Base-by-base conservation (phyloP, 2,797 vertebrate genomes). In the Scolopax rusticola region DNA sequence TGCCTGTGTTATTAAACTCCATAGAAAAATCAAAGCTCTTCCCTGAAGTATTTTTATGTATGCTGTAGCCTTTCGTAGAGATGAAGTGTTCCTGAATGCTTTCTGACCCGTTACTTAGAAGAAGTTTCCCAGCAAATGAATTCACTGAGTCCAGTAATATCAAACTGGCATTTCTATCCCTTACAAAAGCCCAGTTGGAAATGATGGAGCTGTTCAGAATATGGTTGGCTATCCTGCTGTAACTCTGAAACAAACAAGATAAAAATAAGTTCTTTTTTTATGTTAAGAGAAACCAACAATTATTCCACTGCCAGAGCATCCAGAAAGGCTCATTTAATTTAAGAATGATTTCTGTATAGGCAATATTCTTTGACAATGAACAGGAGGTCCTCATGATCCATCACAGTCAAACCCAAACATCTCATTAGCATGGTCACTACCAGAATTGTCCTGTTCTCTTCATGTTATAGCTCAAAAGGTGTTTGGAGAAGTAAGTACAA, bases 181-280 rank as follows among this genome's bases (percentile, higher is more conserved):
- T 97, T 38, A 98, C 87, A 79, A 97, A 98, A 83, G 97, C 79
- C 98, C 98, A 98, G 9, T 84, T 98, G 40, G 97, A 96, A 94
- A 98, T 43, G 41, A 92, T 23, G 3, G 94, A 95, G 43, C 95
- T 87, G 60, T 96, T 50, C 4, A 98, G 95, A 84, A 98, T 92
- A 38, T 98, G 98, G 88, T 97, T 98, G 88, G 96, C 97, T 90
- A 98, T 85, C 64, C 74, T 90, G 33, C 95, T 96, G 48, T 97
- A 98, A 68, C 96, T 97, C 98, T 98, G 94, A 82, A 92, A 96
- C 1, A 67, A 81, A 69, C 12, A 84, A 76, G 15, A 33, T 54
- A 65, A 75, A 68, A 32, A 18, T 0, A 36, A n/a, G 12, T 47
- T 23, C 24, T 30, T 47, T 65, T 65, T 77, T 47, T 7, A 50